These are phyloP conservation scores for Poecilus cupreus DNA, from an alignment of 2,888 invertebrate species.

Conservation along the genomic window DNA sequence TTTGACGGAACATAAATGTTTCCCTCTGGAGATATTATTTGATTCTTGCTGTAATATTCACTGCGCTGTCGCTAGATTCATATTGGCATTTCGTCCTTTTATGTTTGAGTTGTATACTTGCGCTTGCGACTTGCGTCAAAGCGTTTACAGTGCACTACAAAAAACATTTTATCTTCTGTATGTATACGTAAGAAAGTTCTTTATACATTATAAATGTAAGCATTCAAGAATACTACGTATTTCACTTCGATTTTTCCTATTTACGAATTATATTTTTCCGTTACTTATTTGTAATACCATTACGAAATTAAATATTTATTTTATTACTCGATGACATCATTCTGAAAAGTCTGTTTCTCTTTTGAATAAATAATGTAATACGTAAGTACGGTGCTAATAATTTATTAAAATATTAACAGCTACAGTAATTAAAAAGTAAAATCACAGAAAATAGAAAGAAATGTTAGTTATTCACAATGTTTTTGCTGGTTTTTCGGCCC, in stretches of 20 bases:
- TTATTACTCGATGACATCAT: not conserved
- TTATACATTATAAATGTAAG: conserved; percentile 10
- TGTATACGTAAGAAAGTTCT: not conserved
- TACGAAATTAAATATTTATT: not conserved
- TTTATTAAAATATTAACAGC: not conserved
- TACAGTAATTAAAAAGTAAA: too few relatives aligned
- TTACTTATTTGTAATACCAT: not conserved
- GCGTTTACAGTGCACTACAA: not conserved
- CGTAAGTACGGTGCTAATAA: not conserved
- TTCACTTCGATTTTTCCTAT: conserved; percentile 16
- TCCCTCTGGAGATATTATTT: not conserved
- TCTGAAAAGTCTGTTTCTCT: not conserved
- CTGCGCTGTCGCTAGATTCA: not conserved
- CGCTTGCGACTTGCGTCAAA: not conserved
- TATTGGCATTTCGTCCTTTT: conserved; percentile 22
- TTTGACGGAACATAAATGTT: conserved; percentile 17
- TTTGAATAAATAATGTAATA: conserved; percentile 8
- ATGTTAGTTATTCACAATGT: too few relatives aligned
- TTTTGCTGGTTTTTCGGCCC: not conserved
- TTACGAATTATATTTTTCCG: not conserved
- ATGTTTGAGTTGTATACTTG: conserved; percentile 3
- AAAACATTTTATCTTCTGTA: not conserved
- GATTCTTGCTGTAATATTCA: conserved; percentile 10
- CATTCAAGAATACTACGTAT: not conserved
- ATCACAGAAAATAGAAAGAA: too few relatives aligned